These are phyloP conservation scores for Rhogogaster chlorosoma DNA, from an alignment of 2,888 invertebrate species.

Conservation along the genomic window DNA sequence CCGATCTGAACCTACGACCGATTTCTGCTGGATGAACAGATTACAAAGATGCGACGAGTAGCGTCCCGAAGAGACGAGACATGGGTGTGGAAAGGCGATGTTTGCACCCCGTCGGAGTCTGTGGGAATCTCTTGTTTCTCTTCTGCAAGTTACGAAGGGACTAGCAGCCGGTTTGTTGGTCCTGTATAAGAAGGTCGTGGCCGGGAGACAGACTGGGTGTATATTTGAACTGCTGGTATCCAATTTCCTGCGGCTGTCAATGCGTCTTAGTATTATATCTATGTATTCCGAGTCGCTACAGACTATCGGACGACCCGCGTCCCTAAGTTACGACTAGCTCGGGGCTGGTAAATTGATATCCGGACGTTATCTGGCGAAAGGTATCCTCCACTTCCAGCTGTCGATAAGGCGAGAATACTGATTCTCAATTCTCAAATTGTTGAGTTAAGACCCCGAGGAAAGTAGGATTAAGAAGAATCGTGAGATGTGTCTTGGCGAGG, in stretches of 20 bases:
- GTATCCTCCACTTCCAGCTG: background rate
- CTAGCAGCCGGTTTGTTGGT: slow-evolving; percentile 3
- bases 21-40: background rate
- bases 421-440: background rate
- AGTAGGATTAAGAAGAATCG: background rate
- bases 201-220: background rate
- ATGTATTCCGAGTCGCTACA: slow-evolving; percentile 32
- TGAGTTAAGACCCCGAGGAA: background rate
- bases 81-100: background rate
- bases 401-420: slow-evolving; percentile 6
- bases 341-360: slow-evolving; percentile 26
- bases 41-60: too few species aligned
- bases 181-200: background rate
- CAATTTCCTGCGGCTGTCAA: slow-evolving; percentile 44
- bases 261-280: background rate
- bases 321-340: background rate
- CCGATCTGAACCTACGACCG: background rate
- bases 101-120: background rate
- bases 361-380: background rate
- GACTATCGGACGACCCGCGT: background rate
- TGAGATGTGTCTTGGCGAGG: background rate
- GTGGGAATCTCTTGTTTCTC: slow-evolving; percentile 19
- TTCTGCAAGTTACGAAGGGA: background rate
- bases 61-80: background rate
- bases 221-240: slow-evolving; percentile 37